These are phyloP conservation scores for Apotomis turbidana DNA, from an alignment of 2,888 invertebrate species.

Conservation along the genomic window DNA sequence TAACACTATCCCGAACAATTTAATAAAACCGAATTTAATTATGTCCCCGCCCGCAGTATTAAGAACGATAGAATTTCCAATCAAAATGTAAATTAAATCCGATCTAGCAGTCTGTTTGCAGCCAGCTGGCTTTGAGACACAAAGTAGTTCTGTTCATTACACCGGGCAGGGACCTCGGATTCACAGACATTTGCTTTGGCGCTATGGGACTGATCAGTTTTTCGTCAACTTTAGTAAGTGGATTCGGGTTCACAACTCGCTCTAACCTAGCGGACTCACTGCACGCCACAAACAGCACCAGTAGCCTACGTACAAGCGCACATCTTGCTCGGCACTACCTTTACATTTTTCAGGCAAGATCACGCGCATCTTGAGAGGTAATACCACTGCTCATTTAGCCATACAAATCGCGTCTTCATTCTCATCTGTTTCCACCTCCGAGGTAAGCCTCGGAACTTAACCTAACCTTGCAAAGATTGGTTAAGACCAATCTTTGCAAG, in stretches of 20 bases:
- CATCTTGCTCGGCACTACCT: too few species aligned
- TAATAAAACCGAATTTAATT: constrained; percentile 31
- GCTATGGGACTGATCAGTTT: constrained; percentile 11
- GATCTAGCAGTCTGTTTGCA: constrained; percentile 50
- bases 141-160: constrained; percentile 39
- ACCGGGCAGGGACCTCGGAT: constrained; percentile 1
- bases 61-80: constrained; percentile 66
- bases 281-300: too few species aligned
- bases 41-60: constrained; percentile 35
- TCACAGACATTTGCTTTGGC: constrained; percentile 12
- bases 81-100: constrained; percentile 73
- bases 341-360: too few species aligned
- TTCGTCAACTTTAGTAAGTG: not conserved
- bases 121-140: constrained; percentile 31
- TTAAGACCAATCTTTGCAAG: too few species aligned
- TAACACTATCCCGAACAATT: constrained; percentile 13
- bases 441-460: too few species aligned
- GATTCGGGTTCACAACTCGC: not conserved
- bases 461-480: too few species aligned
- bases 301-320: too few species aligned
- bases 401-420: too few species aligned
- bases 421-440: too few species aligned
- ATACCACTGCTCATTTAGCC: too few species aligned
- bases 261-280: too few species aligned
- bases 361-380: too few species aligned